Percentiles rank a stretch among this genome's conserved stretches.
Conservation (phyloP, 2,113 vertebrate species). For the Colius striatus region DNA sequence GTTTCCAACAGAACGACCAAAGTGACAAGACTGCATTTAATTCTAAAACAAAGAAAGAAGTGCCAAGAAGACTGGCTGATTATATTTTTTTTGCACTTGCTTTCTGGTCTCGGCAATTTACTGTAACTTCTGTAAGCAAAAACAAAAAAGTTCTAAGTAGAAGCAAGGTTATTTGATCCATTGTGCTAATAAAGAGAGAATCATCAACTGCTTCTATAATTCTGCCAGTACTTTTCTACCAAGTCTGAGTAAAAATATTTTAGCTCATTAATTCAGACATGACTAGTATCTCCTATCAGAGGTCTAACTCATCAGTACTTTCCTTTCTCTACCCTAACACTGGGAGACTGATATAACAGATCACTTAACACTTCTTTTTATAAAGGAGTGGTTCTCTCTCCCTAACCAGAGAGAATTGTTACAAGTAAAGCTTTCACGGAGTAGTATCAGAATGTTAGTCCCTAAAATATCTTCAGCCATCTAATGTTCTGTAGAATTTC, state of each 20-base stretch:
- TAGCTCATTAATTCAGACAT: not conserved
- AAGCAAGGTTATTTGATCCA: not conserved
- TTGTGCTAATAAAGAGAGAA: not conserved
- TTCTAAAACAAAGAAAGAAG: not conserved
- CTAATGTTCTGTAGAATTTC: not conserved
- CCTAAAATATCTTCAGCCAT: not conserved
- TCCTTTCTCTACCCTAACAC: not conserved
- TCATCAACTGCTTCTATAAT: not conserved
- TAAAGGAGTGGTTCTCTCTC: not conserved
- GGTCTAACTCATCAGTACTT: not conserved
- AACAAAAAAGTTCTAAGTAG: not conserved
- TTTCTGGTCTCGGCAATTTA: not conserved
- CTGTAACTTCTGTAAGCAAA: too few relatives aligned
- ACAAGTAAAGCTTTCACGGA: not conserved
- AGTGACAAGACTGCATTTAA: not conserved
- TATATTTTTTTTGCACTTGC: not conserved
- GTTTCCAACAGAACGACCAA: not conserved
- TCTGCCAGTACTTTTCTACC: not conserved
- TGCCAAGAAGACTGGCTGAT: not conserved
- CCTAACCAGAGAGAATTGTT: not conserved
- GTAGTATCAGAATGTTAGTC: rapidly evolving
- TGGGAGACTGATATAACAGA: not conserved
- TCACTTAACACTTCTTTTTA: not conserved
- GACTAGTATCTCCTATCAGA: not conserved
- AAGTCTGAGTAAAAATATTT: not conserved